Evolutionary conservation across 2,888 invertebrate species (phyloP).

Genomic region (Ornithoptera alexandrae): DNA sequence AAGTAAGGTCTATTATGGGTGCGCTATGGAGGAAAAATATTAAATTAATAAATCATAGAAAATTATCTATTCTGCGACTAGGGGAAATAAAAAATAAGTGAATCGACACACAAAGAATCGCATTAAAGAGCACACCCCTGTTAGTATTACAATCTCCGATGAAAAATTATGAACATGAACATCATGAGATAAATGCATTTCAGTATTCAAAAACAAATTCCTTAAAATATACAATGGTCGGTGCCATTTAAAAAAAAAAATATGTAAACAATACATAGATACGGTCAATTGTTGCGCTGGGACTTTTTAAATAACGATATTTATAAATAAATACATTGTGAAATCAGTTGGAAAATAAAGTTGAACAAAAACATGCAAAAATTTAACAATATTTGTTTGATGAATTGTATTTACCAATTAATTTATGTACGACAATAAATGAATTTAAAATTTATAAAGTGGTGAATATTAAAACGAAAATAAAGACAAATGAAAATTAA

Average conservation of each 20-base stretch:
- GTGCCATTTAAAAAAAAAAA: not conserved
- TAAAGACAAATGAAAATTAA: not conserved
- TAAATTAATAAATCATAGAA: constrained; percentile 37
- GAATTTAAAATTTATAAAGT: not conserved
- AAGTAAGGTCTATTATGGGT: constrained; percentile 70
- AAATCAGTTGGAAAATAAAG: not conserved
- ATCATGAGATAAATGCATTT: not conserved
- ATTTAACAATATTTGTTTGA: not conserved
- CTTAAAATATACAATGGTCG: not conserved
- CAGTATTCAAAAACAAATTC: not conserved
- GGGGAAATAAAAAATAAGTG: constrained; percentile 16
- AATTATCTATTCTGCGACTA: constrained; percentile 2
- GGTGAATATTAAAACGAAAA: not conserved
- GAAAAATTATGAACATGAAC: constrained; percentile 1
- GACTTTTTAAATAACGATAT: not conserved
- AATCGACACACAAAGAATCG: constrained; percentile 5
- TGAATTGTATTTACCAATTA: not conserved
- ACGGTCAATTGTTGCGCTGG: not conserved
- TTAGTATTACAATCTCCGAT: constrained; percentile 41
- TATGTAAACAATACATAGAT: not conserved
- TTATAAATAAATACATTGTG: not conserved
- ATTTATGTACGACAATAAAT: not conserved
- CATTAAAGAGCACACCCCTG: constrained; percentile 60
- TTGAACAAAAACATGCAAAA: not conserved
- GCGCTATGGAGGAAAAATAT: constrained; percentile 71